Evolutionary conservation across 2,113 vertebrate genomes (phyloP).

Genomic region (Anarrhichthys ocellatus): DNA sequence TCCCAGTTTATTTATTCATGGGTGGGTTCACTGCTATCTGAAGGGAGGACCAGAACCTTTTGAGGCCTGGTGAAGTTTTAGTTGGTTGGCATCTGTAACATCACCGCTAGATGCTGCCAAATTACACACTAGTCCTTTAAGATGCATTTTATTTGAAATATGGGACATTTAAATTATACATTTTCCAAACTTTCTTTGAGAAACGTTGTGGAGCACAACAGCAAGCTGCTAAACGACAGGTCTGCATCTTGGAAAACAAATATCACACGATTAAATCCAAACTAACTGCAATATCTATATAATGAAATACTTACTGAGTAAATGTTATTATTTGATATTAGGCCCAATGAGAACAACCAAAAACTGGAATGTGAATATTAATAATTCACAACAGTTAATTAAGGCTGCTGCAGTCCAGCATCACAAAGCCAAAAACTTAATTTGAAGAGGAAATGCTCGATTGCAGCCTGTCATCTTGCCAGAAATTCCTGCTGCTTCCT

Average conservation of each 20-base stretch:
- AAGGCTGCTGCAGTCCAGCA: not conserved
- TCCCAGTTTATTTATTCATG: no score
- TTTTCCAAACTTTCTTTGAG: no score
- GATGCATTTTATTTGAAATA: not conserved
- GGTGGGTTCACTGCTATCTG: no score
- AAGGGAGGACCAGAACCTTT: no score
- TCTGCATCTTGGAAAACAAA: not conserved
- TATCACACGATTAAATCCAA: not conserved
- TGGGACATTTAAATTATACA: not conserved
- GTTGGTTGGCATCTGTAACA: no score
- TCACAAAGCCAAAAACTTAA: not conserved
- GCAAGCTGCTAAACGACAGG: not conserved
- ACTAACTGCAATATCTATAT: not conserved
- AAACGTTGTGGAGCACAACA: no score
- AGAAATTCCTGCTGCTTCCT: not conserved
- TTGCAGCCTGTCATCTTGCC: no score
- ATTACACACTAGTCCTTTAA: not conserved
- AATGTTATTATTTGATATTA: not conserved
- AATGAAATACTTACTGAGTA: not conserved
- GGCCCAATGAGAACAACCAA: not conserved
- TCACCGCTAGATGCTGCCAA: no score
- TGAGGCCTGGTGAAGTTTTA: no score
- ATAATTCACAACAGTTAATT: not conserved
- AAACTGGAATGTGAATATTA: not conserved
- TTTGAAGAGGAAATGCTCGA: no score